These are phyloP conservation scores for Empidonax alnorum DNA, from an alignment of 2,113 vertebrate species.

Conservation along the genomic window DNA sequence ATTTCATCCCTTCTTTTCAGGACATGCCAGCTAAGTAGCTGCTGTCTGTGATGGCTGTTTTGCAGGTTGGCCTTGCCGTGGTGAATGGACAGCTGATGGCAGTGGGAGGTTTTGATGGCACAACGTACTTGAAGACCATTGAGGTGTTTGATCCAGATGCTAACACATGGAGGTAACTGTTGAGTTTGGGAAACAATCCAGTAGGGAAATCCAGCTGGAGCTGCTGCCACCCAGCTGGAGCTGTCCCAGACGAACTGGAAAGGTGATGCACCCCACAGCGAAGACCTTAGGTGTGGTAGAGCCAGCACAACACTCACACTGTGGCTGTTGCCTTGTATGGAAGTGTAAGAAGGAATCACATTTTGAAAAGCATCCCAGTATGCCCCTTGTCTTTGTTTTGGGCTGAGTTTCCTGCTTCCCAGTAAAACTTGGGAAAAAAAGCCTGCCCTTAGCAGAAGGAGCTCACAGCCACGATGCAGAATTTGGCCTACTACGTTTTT, in stretches of 20 bases:
- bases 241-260: not conserved
- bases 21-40: not conserved
- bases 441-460: not conserved
- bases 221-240: not conserved
- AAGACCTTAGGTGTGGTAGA: not conserved
- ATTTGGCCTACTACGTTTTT: not conserved
- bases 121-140: constrained; percentile 98
- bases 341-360: not conserved
- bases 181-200: not conserved
- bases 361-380: not conserved
- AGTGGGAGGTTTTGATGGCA: constrained; percentile 97
- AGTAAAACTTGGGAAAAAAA: not conserved
- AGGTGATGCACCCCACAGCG: not conserved
- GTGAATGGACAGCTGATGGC: constrained; percentile 99
- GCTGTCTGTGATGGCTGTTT: constrained; percentile 15
- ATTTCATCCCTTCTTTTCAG: not conserved
- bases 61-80: constrained; percentile 93
- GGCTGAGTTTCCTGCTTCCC: not conserved
- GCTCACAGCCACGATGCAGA: not conserved
- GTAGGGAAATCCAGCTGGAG: not conserved
- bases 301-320: not conserved
- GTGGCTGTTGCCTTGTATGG: not conserved
- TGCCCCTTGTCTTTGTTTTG: not conserved
- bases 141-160: constrained; percentile 99
- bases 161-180: constrained; percentile 94